Evolutionary conservation across 2,113 vertebrate genomes (phyloP).

Genomic region (Perca fluviatilis): DNA sequence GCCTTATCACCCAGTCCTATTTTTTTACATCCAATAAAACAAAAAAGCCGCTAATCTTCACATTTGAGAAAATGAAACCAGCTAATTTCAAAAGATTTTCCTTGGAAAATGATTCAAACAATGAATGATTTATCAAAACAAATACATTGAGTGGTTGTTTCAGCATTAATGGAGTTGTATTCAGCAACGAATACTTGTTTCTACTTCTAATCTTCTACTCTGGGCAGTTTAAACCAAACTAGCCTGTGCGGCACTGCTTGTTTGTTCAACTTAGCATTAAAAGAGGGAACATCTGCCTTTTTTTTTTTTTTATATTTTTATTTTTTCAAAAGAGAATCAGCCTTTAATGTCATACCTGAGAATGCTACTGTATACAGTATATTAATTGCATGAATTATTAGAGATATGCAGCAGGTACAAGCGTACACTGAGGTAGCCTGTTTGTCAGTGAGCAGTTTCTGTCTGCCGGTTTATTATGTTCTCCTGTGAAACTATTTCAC

Average conservation of each 20-base stretch:
- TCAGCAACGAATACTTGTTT: neutral
- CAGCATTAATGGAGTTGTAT: neutral
- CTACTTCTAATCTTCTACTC: neutral
- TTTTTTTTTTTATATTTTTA: no score
- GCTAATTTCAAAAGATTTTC: neutral
- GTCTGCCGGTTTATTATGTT: slow-evolving; percentile 65
- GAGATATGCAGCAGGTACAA: neutral
- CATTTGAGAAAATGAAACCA: neutral
- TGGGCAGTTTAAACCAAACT: neutral
- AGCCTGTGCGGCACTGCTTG: neutral
- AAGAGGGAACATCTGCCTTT: neutral
- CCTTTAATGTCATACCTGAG: neutral
- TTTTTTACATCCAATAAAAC: no score
- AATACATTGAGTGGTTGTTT: neutral
- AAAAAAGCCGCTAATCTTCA: neutral
- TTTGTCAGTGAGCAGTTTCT: slow-evolving; percentile 34
- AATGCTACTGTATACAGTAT: neutral
- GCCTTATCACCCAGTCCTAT: no score
- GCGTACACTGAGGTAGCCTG: neutral
- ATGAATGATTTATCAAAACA: neutral
- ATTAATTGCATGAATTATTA: neutral
- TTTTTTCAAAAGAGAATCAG: neutral
- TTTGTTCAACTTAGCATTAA: neutral
- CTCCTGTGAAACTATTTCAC: slow-evolving; percentile 54
- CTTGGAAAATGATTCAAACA: neutral